phyloP scores from a whole-genome alignment of 2,888 invertebrate species.

The Erebia aethiops region DNA sequence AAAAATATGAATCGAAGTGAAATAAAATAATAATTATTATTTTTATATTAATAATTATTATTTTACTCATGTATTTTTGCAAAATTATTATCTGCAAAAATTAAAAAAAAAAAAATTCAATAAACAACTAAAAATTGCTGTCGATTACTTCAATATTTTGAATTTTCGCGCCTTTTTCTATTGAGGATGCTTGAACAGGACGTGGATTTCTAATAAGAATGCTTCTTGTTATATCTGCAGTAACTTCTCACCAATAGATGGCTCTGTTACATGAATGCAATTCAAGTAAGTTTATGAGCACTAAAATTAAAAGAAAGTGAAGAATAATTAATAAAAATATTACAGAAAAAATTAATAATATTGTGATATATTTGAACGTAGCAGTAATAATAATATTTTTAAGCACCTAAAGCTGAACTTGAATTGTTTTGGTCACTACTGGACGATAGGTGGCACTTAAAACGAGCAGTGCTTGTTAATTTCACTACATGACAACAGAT shows the following conservation, averaged over 20 bases:
- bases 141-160: background rate
- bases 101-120: too few relatives aligned
- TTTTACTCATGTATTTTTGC: too few relatives aligned
- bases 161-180: background rate
- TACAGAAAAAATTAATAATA: background rate
- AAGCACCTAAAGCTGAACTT: background rate
- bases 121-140: too few relatives aligned
- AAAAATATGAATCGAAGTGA: too few relatives aligned
- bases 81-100: too few relatives aligned
- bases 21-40: too few relatives aligned
- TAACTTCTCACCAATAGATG: conserved; percentile 38
- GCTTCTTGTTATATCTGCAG: background rate
- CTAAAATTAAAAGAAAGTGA: background rate
- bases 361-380: background rate
- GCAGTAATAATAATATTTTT: too few relatives aligned
- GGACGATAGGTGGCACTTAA: conserved; percentile 20
- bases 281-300: background rate
- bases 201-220: background rate
- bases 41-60: too few relatives aligned
- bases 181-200: background rate
- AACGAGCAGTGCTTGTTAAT: background rate
- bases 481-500: conserved; percentile 35
- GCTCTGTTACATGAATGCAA: background rate
- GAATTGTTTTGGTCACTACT: background rate
- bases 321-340: background rate